Percentiles rank a stretch among this genome's conserved stretches.
phyloP scores from a whole-genome alignment of 2,113 vertebrate species.

The Nycticebus coucang region DNA sequence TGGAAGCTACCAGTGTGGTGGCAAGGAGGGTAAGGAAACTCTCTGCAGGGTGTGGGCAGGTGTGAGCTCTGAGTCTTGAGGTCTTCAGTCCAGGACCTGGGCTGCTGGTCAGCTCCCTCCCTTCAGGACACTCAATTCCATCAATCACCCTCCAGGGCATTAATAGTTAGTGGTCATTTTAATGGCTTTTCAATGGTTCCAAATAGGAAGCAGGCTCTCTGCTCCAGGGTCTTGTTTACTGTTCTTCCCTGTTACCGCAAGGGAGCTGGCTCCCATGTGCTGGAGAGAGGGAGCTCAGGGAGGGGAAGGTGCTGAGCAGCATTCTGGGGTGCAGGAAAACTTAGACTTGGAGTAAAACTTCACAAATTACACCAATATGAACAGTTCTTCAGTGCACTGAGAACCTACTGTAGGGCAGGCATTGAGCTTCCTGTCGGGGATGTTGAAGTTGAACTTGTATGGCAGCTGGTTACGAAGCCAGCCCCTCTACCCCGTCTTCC shows the following conservation, averaged over 20 bases:
- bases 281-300: not conserved
- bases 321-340: not conserved
- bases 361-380: not conserved
- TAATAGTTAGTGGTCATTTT: not conserved
- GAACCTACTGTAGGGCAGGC: not conserved
- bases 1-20: not conserved
- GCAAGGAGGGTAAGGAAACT: not conserved
- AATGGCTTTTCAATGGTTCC: not conserved
- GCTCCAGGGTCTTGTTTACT: not conserved
- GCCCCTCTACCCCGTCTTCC: not conserved
- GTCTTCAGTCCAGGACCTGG: not conserved
- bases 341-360: not conserved
- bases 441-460: not conserved
- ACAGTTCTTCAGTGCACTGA: no score
- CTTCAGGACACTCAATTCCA: not conserved
- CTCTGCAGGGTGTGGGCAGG: not conserved
- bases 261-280: accelerated
- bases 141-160: not conserved
- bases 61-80: not conserved
- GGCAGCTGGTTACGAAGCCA: not conserved
- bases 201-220: not conserved
- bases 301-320: not conserved
- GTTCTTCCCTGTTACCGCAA: not conserved
- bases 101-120: not conserved
- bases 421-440: not conserved